Percentiles rank a stretch among this genome's conserved stretches.
These are phyloP conservation scores for Anhinga anhinga DNA, from an alignment of 2,113 vertebrate species.

Conservation along the genomic window DNA sequence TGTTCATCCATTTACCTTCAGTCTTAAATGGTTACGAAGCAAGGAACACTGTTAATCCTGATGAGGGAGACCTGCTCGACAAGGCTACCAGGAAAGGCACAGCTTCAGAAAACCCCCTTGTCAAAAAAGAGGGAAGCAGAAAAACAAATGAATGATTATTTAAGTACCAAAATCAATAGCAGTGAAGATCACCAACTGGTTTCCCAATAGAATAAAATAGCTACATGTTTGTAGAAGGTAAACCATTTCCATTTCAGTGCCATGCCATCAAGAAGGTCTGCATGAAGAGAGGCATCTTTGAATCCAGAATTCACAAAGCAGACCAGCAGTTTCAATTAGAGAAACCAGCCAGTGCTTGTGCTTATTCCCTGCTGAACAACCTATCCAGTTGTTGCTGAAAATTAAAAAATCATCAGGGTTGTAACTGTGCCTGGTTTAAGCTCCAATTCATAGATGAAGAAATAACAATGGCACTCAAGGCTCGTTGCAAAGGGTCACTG, in stretches of 20 bases:
- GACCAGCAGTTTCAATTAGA: not conserved
- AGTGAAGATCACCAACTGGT: not conserved
- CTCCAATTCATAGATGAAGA: not conserved
- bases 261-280: not conserved
- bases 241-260: not conserved
- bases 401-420: not conserved
- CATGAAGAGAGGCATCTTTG: not conserved
- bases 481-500: not conserved
- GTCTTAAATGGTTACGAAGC: not conserved
- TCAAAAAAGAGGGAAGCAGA: not conserved
- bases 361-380: not conserved
- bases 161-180: not conserved
- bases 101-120: not conserved
- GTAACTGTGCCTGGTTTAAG: not conserved
- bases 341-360: not conserved
- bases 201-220: not conserved
- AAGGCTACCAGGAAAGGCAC: not conserved
- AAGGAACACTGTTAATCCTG: not conserved
- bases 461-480: fast-evolving
- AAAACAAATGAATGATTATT: not conserved
- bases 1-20: not conserved
- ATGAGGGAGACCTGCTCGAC: not conserved
- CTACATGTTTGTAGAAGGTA: not conserved
- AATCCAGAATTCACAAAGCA: not conserved
- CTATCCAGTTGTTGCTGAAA: not conserved